phyloP scores from a whole-genome alignment of 2,113 vertebrate genomes.

The Oreotrochilus melanogaster region DNA sequence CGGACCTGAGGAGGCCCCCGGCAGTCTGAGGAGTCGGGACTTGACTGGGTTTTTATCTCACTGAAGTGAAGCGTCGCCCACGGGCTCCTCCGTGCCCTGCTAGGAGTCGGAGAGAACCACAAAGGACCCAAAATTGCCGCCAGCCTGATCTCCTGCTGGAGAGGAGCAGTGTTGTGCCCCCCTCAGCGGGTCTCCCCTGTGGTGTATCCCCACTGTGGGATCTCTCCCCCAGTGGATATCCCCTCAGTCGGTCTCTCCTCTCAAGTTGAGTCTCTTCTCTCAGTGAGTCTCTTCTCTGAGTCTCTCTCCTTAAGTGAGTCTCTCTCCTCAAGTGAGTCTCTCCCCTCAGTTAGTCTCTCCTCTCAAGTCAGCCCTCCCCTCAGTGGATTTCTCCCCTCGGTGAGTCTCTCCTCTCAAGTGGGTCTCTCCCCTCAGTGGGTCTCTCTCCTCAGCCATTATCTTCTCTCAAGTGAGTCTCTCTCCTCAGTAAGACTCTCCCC shows the following conservation, averaged over 20 bases:
- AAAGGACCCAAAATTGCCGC: not conserved
- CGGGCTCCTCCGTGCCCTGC: not conserved
- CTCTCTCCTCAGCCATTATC: too few species aligned
- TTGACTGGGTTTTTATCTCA: not conserved
- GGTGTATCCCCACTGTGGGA: not conserved
- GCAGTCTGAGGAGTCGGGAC: fast-evolving
- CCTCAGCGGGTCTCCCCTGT: too few species aligned
- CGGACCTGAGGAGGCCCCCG: not conserved
- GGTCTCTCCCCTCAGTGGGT: too few species aligned
- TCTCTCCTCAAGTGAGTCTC: too few species aligned
- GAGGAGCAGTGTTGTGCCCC: fast-evolving
- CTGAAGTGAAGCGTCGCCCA: not conserved
- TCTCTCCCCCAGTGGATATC: too few species aligned
- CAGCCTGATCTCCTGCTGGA: not conserved
- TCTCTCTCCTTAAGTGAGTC: not conserved
- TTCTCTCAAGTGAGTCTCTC: not conserved
- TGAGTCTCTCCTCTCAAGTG: too few species aligned
- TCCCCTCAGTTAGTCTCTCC: not conserved
- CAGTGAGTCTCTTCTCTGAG: too few species aligned
- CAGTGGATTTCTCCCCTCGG: too few species aligned
- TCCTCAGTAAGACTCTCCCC: not conserved
- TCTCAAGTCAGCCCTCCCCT: too few species aligned
- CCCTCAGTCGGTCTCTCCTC: not conserved
- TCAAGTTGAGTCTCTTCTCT: not conserved
- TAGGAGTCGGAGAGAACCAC: too few species aligned